These are phyloP conservation scores for Ibidorhyncha struthersii DNA, from an alignment of 2,113 vertebrate genomes.

Conservation along the genomic window DNA sequence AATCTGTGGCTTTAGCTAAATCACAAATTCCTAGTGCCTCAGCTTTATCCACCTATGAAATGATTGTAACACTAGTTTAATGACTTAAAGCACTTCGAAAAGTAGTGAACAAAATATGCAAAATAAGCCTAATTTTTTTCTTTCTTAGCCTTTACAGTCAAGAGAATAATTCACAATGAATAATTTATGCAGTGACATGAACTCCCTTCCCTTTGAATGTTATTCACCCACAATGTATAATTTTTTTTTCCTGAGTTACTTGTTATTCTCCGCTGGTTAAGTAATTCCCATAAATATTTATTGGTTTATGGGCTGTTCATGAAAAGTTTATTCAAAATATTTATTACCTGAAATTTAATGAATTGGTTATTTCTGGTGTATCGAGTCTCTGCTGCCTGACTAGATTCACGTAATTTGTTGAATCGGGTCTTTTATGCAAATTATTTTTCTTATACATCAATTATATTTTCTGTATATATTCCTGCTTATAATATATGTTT, in stretches of 20 bases:
- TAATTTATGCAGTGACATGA: constrained; percentile 11
- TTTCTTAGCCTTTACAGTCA: neutral
- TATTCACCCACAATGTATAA: neutral
- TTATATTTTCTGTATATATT: neutral
- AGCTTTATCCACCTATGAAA: neutral
- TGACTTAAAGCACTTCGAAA: neutral
- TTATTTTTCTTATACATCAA: neutral
- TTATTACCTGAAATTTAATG: neutral
- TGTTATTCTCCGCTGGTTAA: constrained; percentile 6
- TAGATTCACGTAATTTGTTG: neutral
- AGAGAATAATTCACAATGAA: constrained; percentile 24
- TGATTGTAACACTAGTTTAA: neutral
- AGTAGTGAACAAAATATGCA: neutral
- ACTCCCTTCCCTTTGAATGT: neutral
- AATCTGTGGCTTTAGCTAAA: neutral
- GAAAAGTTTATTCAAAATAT: constrained; percentile 8
- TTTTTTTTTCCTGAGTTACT: neutral
- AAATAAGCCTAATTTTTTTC: neutral
- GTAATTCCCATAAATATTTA: constrained; percentile 50
- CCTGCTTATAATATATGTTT: neutral
- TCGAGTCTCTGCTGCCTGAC: neutral
- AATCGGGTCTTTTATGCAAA: neutral
- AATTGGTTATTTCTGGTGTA: neutral
- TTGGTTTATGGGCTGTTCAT: neutral
- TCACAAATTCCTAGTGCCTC: neutral